phyloP scores from a whole-genome alignment of 53 echinoderm and acorn worm species.

The Actinopyga echinites region DNA sequence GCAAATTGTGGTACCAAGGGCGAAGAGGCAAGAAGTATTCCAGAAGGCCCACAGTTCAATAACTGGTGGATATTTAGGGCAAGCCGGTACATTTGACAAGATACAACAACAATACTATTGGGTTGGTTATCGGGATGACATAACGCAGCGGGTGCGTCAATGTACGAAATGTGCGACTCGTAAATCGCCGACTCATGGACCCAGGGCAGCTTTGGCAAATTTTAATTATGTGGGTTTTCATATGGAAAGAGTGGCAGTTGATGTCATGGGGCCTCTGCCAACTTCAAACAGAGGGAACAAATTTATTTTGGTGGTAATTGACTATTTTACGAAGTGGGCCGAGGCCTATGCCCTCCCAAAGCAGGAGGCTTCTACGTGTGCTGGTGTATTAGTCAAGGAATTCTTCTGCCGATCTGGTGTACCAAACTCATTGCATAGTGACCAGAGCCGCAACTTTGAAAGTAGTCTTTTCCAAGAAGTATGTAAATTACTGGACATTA shows the following conservation, averaged over 20 bases:
- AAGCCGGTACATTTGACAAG: neutral
- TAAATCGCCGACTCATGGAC: neutral
- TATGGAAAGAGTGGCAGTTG: neutral
- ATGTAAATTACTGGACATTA: slow-evolving; percentile 6
- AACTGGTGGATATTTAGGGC: neutral
- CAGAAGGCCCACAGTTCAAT: neutral
- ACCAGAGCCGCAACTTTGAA: slow-evolving; percentile 43
- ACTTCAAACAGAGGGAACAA: neutral
- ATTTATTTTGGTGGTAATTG: neutral
- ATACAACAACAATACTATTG: neutral
- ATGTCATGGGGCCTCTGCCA: too few species aligned
- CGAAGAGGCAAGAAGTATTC: neutral
- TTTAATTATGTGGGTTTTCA: neutral
- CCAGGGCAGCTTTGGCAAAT: neutral
- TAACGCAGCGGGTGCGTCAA: neutral
- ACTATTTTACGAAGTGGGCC: slow-evolving; percentile 16
- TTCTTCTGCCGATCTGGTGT: slow-evolving; percentile 21
- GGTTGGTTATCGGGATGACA: neutral
- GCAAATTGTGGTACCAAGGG: neutral
- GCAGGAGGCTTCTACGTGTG: slow-evolving; percentile 9
- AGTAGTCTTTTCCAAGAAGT: neutral
- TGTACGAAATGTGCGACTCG: neutral
- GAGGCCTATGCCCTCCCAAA: slow-evolving; percentile 13
- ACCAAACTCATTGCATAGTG: slow-evolving; percentile 14
- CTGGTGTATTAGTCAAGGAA: slow-evolving; percentile 10